Conservation (phyloP, 1,140 invertebrate species). For the Trachelipus rathkii region DNA sequence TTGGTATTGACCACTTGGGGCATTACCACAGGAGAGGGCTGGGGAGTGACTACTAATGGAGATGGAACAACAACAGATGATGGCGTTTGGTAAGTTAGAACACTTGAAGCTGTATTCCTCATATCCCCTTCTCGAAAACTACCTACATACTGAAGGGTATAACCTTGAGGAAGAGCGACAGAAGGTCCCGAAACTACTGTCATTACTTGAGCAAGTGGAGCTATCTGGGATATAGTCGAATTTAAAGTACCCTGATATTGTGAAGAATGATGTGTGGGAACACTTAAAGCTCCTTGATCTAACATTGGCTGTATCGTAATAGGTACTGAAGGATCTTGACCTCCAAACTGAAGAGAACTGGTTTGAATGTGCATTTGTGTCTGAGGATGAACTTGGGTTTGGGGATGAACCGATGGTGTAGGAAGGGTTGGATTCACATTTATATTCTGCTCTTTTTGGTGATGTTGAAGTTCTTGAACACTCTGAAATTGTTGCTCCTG, state of each 20-base stretch:
- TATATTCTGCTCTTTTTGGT: too few relatives aligned
- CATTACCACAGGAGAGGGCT: conserved; percentile 36
- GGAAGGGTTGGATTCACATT: too few relatives aligned
- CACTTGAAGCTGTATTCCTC: conserved; percentile 13
- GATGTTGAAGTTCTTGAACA: too few relatives aligned
- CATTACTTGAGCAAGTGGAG: conserved; percentile 24
- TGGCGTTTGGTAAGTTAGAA: conserved; percentile 38
- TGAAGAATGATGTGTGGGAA: not conserved
- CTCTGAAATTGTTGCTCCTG: too few relatives aligned
- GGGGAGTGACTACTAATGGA: conserved; percentile 34
- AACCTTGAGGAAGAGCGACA: conserved; percentile 39
- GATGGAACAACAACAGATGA: conserved; percentile 39
- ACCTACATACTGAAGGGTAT: conserved; percentile 43
- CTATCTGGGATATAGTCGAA: not conserved
- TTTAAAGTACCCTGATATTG: not conserved
- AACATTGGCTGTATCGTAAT: not conserved
- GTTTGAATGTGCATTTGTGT: too few relatives aligned
- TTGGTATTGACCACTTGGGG: conserved; percentile 44
- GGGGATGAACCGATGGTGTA: too few relatives aligned
- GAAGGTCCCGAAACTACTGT: conserved; percentile 39
- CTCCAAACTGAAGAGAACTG: too few relatives aligned
- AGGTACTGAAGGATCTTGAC: not conserved
- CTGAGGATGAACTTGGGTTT: too few relatives aligned
- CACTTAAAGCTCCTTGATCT: not conserved
- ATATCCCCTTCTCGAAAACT: conserved; percentile 41